These are phyloP conservation scores for Lepidurus couesii DNA, from an alignment of 1,140 invertebrate genomes.

Conservation along the genomic window DNA sequence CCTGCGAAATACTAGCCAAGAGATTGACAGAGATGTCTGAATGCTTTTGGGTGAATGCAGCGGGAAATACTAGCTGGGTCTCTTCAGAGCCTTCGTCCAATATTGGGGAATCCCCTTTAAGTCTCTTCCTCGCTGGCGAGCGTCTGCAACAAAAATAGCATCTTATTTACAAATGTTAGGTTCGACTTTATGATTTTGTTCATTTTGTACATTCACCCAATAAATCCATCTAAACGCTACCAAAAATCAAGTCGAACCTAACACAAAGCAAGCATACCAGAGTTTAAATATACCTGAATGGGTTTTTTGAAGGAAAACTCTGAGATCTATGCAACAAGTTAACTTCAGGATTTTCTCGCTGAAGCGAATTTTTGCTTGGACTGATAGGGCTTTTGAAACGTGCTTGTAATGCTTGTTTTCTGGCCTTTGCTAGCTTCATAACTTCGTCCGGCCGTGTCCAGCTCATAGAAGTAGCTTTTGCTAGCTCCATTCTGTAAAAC, in stretches of 20 bases:
- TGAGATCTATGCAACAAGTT: conserved; percentile 34
- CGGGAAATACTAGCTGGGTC: not conserved
- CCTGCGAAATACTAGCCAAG: not conserved
- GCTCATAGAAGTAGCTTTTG: conserved; percentile 38
- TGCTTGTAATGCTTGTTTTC: conserved; percentile 62
- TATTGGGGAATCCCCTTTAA: not conserved
- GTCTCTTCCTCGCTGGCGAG: conserved; percentile 20
- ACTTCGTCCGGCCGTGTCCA: conserved; percentile 59
- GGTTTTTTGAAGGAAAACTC: conserved; percentile 61
- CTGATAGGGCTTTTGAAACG: conserved; percentile 45
- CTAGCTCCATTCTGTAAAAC: not conserved
- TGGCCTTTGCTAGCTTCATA: conserved; percentile 61
- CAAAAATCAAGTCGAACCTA: no score
- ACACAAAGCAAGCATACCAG: conserved; percentile 48
- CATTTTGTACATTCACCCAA: no score
- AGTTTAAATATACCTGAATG: conserved; percentile 51
- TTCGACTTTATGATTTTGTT: no score
- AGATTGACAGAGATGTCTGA: not conserved
- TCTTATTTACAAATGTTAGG: no score
- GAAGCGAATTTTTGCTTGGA: conserved; percentile 15
- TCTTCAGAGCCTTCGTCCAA: not conserved
- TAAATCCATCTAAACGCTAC: no score
- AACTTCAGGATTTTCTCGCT: conserved; percentile 34
- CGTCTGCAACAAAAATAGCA: conserved; percentile 25
- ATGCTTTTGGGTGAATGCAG: not conserved